Evolutionary conservation across 2,888 invertebrate genomes (phyloP), one percentile per base, ranked within the genome.

Genomic region (Furcula furcula): DNA sequence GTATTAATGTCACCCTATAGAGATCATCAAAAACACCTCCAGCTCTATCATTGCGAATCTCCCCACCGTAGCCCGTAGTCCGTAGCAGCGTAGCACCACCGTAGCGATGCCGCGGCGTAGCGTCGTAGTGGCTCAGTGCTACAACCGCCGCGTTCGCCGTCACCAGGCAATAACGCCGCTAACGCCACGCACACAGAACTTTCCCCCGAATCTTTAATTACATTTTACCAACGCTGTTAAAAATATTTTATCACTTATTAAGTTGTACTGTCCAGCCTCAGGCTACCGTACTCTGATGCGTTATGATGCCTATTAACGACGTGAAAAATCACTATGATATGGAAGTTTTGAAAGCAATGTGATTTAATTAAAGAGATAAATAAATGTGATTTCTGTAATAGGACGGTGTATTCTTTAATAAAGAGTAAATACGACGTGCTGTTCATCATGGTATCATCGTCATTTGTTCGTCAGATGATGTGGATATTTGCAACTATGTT

Each of bases 221-320:
- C 59, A 59, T 71, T 86, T 82, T 76, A 80, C 65, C 68, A 59
- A 69, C 61, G 65, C 54, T 59, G 57, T 78, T n/a, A n/a, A n/a
- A 76, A 81, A 81, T 67, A 59, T 30, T 60, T 60, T 51, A 52
- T 46, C 40, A 39, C 44, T 21, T 28, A 28, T 23, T 6, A 23
- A 11, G 13, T 22, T 16, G 31, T 13, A 9, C 7, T 12, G 19
- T 18, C 10, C 13, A 7, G 7, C 18, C 18, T 14, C 23, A 4
- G n/a, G 13, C 14, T 14, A 14, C 26, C 21, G 26, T 14, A 14
- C 4, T 14, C 13, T 14, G 20, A 1, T 26, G 7, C 11, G 10
- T 10, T 13, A 14, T 14, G 14, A 26, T 14, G 7, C 14, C n/a
- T 14, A 14, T 26, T n/a, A n/a, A 26, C 26, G 14, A 14, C 9